Conservation (phyloP, 2,888 invertebrate genomes). For the Dascillus cervinus region DNA sequence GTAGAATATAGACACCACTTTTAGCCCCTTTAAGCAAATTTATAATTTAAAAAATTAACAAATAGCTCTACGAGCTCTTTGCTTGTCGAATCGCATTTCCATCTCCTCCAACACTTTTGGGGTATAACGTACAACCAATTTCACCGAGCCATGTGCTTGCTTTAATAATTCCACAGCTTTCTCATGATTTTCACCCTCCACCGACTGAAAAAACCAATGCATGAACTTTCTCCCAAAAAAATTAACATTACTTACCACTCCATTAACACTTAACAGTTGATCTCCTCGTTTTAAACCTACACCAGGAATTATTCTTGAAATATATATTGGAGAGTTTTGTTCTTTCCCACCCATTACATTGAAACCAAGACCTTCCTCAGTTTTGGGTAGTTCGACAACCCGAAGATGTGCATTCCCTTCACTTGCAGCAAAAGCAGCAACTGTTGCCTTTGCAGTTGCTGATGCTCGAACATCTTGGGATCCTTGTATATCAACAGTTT, state of each 20-base stretch:
- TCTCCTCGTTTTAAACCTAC: slow-evolving; percentile 97
- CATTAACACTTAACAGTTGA: slow-evolving; percentile 95
- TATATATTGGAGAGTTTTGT: slow-evolving; percentile 98
- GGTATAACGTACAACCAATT: slow-evolving; percentile 93
- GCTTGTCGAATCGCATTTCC: slow-evolving; percentile 97
- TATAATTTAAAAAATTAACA: too few relatives aligned
- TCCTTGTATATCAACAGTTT: slow-evolving; percentile 94
- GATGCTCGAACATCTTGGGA: slow-evolving; percentile 93
- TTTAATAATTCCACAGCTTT: slow-evolving; percentile 97
- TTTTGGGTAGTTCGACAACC: slow-evolving; percentile 96
- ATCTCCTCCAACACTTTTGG: slow-evolving; percentile 98
- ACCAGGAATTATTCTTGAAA: slow-evolving; percentile 96
- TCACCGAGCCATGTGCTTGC: slow-evolving; percentile 92
- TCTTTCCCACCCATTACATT: slow-evolving; percentile 99
- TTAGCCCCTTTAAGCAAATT: too few relatives aligned
- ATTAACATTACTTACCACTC: slow-evolving; percentile 63
- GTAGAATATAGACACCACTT: too few relatives aligned
- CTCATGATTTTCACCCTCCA: slow-evolving; percentile 98
- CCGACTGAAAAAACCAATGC: slow-evolving; percentile 55
- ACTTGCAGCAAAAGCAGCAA: slow-evolving; percentile 85
- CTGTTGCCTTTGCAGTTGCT: slow-evolving; percentile 96
- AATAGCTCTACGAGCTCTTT: slow-evolving; percentile 82
- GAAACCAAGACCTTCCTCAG: slow-evolving; percentile 97
- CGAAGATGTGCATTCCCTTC: slow-evolving; percentile 98
- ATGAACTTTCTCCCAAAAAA: slow-evolving; percentile 5